A percentile compares a stretch with the other conserved stretches of the same genome.
Evolutionary conservation across 2,888 invertebrate genomes (phyloP).

Genomic region (Galerucella pusilla): DNA sequence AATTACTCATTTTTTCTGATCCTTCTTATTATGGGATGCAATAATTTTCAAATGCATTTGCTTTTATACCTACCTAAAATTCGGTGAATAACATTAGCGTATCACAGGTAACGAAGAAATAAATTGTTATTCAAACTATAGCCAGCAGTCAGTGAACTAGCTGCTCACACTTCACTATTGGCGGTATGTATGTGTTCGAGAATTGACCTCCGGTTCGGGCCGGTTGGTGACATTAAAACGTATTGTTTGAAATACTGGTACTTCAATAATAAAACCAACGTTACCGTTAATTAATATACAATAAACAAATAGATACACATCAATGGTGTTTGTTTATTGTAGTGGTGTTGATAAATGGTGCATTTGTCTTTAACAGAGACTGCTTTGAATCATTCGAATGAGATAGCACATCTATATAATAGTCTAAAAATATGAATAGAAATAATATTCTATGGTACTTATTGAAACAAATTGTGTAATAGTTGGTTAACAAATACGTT

Average conservation of each 20-base stretch:
- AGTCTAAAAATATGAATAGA: no score
- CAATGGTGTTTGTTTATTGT: no score
- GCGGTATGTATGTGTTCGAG: background rate
- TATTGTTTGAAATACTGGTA: slow-evolving; percentile 2
- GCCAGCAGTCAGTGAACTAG: background rate
- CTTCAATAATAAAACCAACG: background rate
- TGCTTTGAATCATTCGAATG: no score
- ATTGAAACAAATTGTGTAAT: no score
- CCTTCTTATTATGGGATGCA: no score
- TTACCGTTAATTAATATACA: background rate
- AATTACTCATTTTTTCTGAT: no score
- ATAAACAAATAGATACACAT: no score
- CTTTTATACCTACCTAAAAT: background rate
- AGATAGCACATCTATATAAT: no score
- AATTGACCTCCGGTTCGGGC: slow-evolving; percentile 3
- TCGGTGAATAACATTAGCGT: background rate
- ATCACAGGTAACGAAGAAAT: slow-evolving; percentile 1
- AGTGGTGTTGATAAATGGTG: no score
- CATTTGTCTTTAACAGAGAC: no score
- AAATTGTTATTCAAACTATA: background rate
- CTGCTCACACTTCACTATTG: background rate
- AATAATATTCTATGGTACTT: no score
- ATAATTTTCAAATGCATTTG: background rate
- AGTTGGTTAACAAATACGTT: no score
- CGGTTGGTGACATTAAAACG: background rate